Percentiles rank a stretch among this genome's conserved stretches.
Conservation (phyloP, 2,113 vertebrate genomes). For the Rhodinocichla rosea region DNA sequence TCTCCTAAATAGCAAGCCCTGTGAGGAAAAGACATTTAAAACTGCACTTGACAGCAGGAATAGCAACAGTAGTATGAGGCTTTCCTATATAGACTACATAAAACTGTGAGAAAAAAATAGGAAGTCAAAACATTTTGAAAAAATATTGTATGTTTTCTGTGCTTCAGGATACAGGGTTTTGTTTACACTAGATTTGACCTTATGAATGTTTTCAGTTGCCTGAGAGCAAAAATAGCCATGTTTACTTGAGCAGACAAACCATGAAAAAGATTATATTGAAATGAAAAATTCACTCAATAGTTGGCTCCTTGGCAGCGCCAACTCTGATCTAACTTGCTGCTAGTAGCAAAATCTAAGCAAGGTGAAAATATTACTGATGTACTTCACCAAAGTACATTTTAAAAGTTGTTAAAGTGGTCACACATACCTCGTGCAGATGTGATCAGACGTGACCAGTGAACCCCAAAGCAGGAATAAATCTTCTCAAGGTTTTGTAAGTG, state of each 20-base stretch:
- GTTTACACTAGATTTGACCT: constrained; percentile 59
- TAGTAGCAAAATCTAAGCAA: background rate
- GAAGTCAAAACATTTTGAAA: constrained; percentile 20
- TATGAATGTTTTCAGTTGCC: constrained; percentile 36
- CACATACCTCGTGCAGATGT: background rate
- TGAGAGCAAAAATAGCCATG: constrained; percentile 12
- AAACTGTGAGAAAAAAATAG: constrained; percentile 17
- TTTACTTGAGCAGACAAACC: constrained; percentile 31
- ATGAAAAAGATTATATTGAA: constrained; percentile 31
- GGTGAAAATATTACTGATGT: background rate
- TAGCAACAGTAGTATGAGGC: background rate
- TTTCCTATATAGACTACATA: background rate
- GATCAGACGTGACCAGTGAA: background rate
- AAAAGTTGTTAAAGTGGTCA: background rate
- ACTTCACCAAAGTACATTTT: background rate
- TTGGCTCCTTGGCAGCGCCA: background rate
- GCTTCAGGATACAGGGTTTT: constrained; percentile 37
- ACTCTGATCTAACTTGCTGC: background rate
- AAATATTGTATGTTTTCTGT: background rate
- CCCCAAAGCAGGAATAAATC: background rate
- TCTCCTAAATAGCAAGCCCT: background rate
- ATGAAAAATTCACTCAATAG: background rate
- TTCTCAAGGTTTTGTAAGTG: background rate
- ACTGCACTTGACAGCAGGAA: background rate
- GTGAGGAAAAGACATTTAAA: background rate